phyloP scores from a whole-genome alignment of 2,888 invertebrate species.

The Liposcelis brunnea region DNA sequence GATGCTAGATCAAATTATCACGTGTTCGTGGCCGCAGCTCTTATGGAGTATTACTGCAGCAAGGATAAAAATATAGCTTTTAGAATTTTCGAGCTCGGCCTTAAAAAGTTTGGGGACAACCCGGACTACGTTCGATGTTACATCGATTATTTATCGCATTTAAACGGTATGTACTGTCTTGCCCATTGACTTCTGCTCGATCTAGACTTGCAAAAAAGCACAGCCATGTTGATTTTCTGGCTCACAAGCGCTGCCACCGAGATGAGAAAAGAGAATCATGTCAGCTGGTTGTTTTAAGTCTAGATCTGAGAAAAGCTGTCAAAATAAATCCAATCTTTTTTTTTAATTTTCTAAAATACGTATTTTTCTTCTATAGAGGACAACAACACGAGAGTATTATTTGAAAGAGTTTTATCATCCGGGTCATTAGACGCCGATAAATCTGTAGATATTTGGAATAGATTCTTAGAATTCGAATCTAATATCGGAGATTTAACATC shows the following conservation, averaged over 20 bases:
- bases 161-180: conserved; percentile 63
- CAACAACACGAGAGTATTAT: conserved; percentile 97
- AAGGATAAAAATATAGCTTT: conserved; percentile 96
- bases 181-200: too few relatives aligned
- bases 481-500: conserved; percentile 95
- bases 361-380: conserved; percentile 53
- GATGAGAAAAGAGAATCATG: too few relatives aligned
- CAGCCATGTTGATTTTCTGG: too few relatives aligned
- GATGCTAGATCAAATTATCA: conserved; percentile 38
- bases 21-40: conserved; percentile 89
- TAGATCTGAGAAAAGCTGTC: too few relatives aligned
- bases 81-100: conserved; percentile 88
- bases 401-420: conserved; percentile 88
- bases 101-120: conserved; percentile 90
- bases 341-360: conserved; percentile 1
- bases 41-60: conserved; percentile 98
- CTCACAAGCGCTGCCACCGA: too few relatives aligned
- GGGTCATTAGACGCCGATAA: conserved; percentile 80
- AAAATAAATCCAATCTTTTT: too few relatives aligned
- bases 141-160: conserved; percentile 90
- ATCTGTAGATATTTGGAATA: conserved; percentile 96
- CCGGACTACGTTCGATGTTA: conserved; percentile 92
- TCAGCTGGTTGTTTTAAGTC: too few relatives aligned
- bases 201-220: too few relatives aligned
- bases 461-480: conserved; percentile 95